Base-by-base conservation (phyloP, 1,140 invertebrate species). In the Aradophagus sp. region DNA sequence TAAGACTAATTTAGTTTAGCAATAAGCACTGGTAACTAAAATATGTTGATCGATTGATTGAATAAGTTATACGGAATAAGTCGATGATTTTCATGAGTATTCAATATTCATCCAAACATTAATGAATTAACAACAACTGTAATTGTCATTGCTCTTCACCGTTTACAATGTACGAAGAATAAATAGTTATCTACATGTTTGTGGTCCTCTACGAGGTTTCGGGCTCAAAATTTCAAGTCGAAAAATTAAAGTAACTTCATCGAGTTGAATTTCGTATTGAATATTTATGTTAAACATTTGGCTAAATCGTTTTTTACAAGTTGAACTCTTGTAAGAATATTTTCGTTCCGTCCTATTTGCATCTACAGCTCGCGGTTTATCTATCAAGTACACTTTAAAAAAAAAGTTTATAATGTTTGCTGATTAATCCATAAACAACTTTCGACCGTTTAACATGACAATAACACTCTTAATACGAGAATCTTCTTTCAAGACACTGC, bases 241-340 rank as follows among this genome's bases (percentile, higher is more conserved):
- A n/a, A n/a, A n/a, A n/a, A n/a, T n/a, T n/a, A n/a, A n/a, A n/a
- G n/a, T n/a, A n/a, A n/a, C n/a, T 26, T 11, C 12, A 10, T 42
- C n/a, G 13, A 56, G 17, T 53, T 11, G 23, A 47, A 53, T 53
- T 45, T 65, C 39, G 34, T 15, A 48, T 69, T 39, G 11, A 77
- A 69, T 50, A 50, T 67, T 32, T 45, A 32, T 13, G 32, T 8
- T 32, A 67, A 62, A 71, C 45, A 19, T 39, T 65, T 29, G 5
- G 1, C 52, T 74, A 63, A 34, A 45, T 62, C 55, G 23, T 19
- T 15, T 34, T 50, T 59, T n/a, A 63, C 15, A 41, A 67, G 63
- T 58, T 48, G 14, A 50, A 19, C 29, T 38, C 42, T 73, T 78
- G 69, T 69, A 79, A 79, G 77, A 79, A 79, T 77, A 78, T 61